phyloP scores from a whole-genome alignment of 2,113 vertebrate genomes.

The Peromyscus polionotus region DNA sequence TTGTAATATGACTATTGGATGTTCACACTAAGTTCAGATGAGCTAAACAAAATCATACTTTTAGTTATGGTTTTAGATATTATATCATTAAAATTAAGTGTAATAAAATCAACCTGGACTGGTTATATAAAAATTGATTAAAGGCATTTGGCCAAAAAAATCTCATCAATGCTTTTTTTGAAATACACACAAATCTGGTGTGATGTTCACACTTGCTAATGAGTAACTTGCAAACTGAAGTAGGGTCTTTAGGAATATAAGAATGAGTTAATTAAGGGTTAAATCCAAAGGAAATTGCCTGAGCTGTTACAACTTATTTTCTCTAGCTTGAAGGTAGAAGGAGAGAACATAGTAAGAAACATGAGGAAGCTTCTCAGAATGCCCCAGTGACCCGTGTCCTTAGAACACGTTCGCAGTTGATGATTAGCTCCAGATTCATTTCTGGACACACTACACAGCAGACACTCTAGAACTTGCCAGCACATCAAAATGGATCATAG shows the following conservation, averaged over 20 bases:
- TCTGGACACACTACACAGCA: not conserved
- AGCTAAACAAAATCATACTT: conserved; percentile 11
- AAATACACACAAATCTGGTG: conserved; percentile 25
- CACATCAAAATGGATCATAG: not conserved
- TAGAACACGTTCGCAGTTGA: conserved; percentile 26
- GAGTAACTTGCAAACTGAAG: conserved; percentile 60
- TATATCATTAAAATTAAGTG: conserved; percentile 34
- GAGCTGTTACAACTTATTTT: conserved; percentile 66
- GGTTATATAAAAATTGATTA: conserved; percentile 48
- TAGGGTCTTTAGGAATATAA: conserved; percentile 28
- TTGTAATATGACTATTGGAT: not conserved
- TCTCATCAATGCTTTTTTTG: conserved; percentile 21
- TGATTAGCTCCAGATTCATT: not conserved
- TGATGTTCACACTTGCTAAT: conserved; percentile 66
- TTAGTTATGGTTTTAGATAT: conserved; percentile 25
- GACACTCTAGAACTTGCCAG: not conserved
- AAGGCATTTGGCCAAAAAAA: not conserved
- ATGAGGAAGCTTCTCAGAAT: not conserved
- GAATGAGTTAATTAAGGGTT: conserved; percentile 70
- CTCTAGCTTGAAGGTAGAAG: conserved; percentile 43
- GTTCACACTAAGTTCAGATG: no score
- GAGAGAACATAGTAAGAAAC: conserved; percentile 1
- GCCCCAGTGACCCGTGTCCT: conserved; percentile 34
- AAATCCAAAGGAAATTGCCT: conserved; percentile 10
- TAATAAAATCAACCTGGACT: not conserved